Conservation (phyloP, 2,113 vertebrate genomes). For the Brachypodius melanocephalos region DNA sequence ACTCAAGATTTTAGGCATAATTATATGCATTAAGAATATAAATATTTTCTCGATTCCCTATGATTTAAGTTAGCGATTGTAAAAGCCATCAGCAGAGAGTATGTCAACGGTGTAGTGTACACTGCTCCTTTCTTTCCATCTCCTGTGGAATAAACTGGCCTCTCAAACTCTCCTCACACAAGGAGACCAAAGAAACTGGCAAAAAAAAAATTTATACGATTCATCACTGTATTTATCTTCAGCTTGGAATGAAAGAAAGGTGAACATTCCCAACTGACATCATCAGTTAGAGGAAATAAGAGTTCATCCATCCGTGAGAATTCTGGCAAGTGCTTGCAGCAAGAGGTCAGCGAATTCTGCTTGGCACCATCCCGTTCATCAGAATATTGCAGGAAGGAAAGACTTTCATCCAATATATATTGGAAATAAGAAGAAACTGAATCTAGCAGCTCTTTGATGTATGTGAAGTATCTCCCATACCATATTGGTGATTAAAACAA, state of each 20-base stretch:
- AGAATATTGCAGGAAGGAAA: neutral
- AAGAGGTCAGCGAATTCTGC: constrained; percentile 1
- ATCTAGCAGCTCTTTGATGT: neutral
- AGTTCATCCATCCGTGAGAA: constrained; percentile 40
- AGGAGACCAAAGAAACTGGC: neutral
- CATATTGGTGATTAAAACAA: neutral
- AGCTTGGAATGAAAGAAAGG: constrained; percentile 17
- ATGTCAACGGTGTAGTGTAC: neutral
- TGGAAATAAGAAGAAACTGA: neutral
- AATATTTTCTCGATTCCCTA: constrained; percentile 54
- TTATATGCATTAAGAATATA: constrained; percentile 57
- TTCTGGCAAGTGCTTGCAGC: neutral
- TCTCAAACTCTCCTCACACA: neutral
- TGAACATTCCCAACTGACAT: constrained; percentile 57
- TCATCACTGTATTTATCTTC: neutral
- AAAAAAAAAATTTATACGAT: neutral
- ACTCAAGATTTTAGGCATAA: constrained; percentile 58
- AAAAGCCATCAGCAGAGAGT: neutral
- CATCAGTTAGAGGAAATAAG: constrained; percentile 45
- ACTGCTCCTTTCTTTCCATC: neutral
- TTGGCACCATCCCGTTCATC: neutral
- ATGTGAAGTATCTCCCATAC: neutral
- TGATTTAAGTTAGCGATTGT: constrained; percentile 50
- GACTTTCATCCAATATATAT: neutral
- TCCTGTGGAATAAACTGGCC: neutral